A percentile compares a stretch with the other conserved stretches of the same genome.
These are phyloP conservation scores for Cotesia typhae DNA, from an alignment of 1,140 invertebrate species.

Conservation along the genomic window DNA sequence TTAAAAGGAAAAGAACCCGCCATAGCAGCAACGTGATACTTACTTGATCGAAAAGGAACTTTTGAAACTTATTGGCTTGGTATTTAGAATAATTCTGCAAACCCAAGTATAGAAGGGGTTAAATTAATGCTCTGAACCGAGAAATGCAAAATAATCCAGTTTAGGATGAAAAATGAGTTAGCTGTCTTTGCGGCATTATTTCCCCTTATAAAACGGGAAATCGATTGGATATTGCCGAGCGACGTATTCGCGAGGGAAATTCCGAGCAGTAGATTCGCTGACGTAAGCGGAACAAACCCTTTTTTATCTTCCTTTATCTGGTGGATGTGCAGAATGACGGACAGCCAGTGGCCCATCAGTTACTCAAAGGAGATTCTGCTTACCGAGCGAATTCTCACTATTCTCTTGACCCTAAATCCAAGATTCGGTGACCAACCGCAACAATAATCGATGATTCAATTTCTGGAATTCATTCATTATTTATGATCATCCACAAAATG, in stretches of 20 bases:
- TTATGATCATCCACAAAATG: too few species aligned
- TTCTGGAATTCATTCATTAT: not conserved
- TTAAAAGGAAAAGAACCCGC: too few species aligned
- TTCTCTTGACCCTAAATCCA: not conserved
- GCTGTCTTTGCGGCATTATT: slow-evolving; percentile 29
- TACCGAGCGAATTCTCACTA: slow-evolving; percentile 28
- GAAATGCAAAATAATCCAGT: not conserved
- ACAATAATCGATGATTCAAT: not conserved
- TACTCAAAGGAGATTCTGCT: slow-evolving; percentile 26
- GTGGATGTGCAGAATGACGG: slow-evolving; percentile 56
- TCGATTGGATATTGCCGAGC: slow-evolving; percentile 39
- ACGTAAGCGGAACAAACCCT: slow-evolving; percentile 38
- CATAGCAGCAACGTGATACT: too few species aligned
- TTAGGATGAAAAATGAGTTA: slow-evolving; percentile 32
- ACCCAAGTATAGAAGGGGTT: too few species aligned
- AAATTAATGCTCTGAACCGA: not conserved
- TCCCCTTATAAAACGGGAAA: slow-evolving; percentile 30
- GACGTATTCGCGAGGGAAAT: slow-evolving; percentile 40
- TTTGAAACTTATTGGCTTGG: too few species aligned
- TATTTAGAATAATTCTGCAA: too few species aligned
- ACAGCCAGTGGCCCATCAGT: slow-evolving; percentile 54
- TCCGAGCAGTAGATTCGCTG: slow-evolving; percentile 36
- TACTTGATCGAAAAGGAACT: too few species aligned
- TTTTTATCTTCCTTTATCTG: slow-evolving; percentile 16
- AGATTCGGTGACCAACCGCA: not conserved